Evolutionary conservation across 2,113 vertebrate genomes (phyloP).

Genomic region (Tauraco erythrolophus): DNA sequence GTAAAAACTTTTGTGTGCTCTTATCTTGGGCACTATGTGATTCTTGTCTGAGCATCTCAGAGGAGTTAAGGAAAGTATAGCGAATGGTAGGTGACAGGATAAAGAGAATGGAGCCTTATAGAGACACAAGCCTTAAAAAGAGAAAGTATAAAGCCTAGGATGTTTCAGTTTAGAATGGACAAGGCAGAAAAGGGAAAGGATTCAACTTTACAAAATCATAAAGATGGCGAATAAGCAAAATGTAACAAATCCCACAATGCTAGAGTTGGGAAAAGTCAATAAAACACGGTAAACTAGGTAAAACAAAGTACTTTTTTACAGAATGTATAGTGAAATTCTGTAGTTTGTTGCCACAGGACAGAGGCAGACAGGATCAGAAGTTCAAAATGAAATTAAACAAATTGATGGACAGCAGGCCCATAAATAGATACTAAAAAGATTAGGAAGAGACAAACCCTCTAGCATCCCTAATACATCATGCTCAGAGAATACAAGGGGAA

Average conservation of each 20-base stretch:
- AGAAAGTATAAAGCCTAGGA: neutral
- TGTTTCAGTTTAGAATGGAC: neutral
- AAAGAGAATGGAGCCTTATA: neutral
- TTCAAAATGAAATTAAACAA: slow-evolving; percentile 34
- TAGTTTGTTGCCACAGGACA: neutral
- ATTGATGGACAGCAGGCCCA: slow-evolving; percentile 1
- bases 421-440: slow-evolving; percentile 49
- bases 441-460: neutral
- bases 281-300: neutral
- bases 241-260: neutral
- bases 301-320: neutral
- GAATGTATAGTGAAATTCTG: neutral
- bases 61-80: neutral
- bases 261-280: neutral
- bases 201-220: neutral
- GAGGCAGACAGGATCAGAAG: neutral
- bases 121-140: neutral
- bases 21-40: neutral
- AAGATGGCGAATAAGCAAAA: neutral
- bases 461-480: neutral
- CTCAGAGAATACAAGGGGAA: neutral
- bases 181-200: neutral
- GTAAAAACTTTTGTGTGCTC: neutral
- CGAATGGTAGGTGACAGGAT: neutral
- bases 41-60: neutral